Conservation (phyloP, 2,888 invertebrate species). For the Machimus rusticus region DNA sequence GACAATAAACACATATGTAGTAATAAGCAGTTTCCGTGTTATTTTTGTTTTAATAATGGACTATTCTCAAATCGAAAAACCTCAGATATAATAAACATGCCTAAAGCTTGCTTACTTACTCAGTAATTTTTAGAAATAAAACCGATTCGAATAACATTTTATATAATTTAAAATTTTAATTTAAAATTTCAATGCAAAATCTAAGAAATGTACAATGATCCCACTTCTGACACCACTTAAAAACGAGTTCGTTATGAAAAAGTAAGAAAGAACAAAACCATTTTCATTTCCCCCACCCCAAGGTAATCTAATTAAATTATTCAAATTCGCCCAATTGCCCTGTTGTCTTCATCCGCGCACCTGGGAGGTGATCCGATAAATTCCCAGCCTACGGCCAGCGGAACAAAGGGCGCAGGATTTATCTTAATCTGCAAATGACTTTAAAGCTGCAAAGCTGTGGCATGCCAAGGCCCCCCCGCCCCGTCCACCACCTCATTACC, state of each 20-base stretch:
- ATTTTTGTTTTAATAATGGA: no score
- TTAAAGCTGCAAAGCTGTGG: neutral
- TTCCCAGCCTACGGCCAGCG: neutral
- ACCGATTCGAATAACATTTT: neutral
- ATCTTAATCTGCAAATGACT: conserved; percentile 17
- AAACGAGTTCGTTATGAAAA: neutral
- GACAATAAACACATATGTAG: no score
- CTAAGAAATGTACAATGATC: neutral
- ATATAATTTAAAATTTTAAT: neutral
- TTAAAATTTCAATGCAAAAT: no score
- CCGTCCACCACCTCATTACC: neutral
- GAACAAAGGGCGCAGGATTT: neutral
- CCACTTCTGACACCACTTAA: neutral
- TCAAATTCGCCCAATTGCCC: neutral
- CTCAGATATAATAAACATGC: no score
- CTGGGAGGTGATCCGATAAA: neutral
- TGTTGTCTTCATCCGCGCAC: neutral
- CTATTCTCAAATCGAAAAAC: no score
- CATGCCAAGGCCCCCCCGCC: neutral
- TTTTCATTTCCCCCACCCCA: neutral
- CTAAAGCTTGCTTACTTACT: no score
- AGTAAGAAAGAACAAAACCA: neutral
- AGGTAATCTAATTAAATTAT: neutral
- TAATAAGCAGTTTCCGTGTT: no score
- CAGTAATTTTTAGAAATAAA: no score